Evolutionary conservation across 2,113 vertebrate species (phyloP), one percentile per base, ranked within the genome.

Genomic region (Platichthys stellatus): DNA sequence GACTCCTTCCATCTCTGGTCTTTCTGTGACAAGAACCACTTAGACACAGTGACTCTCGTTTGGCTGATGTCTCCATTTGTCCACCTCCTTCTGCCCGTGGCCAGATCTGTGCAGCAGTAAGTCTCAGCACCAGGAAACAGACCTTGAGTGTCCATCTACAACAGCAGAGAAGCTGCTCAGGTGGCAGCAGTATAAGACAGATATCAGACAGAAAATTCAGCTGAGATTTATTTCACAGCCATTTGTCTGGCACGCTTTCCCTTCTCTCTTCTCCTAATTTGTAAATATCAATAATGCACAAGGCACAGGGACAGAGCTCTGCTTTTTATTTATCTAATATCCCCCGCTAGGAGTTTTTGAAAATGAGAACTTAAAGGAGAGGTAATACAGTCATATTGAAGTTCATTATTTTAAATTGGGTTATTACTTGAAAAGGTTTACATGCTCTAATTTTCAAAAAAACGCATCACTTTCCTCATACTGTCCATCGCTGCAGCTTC

Each of bases 221-320:
- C 74, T 74, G 64, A 82, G 47, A 72, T 69, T 69, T 59, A 43
- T 79, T 78, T 79, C 21, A 14, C 13, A 18, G 31, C n/a, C 10
- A 13, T 57, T 31, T 28, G n/a, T 31, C 18, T 77, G 72, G 7
- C 69, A 21, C 26, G 2, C 13, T 9, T 35, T 21, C 43, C 54
- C 60, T 31, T 31, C 28, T 31, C 28, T 31, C 28, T 28, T 35
- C 35, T 60, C 45, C 23, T 68, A 58, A 43, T 74, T 76, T 79
- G 54, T 82, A 59, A 2, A 45, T 45, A 13, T 45, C 11, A 45
- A 45, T 45, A 45, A 31, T 31, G 28, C 5, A 31, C 28, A 7
- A 31, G 5, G 28, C 28, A 6, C 0, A 31, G 28, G 6, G 28
- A 5, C 28, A 7, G 28, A 31, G 5, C 28, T 31, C 5, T 5